These are phyloP conservation scores for Cactoblastis cactorum DNA, from an alignment of 2,888 invertebrate species.

Conservation along the genomic window DNA sequence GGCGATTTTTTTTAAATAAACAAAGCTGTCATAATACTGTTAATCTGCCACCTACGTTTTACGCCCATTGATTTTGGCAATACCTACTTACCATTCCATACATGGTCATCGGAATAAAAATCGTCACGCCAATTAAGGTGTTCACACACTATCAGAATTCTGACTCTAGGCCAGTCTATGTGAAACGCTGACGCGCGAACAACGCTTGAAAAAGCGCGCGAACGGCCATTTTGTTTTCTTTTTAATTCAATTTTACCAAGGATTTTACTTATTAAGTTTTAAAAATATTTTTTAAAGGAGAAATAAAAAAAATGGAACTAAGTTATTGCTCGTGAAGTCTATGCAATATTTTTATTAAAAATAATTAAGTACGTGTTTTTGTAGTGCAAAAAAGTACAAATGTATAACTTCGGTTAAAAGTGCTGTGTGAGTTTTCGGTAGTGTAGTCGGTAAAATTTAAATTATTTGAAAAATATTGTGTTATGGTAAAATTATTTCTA, in stretches of 20 bases:
- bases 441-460: neutral
- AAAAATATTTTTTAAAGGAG: too few relatives aligned
- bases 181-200: neutral
- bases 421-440: neutral
- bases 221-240: neutral
- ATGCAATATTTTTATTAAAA: neutral
- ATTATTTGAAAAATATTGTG: slow-evolving; percentile 2
- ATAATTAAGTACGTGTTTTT: neutral
- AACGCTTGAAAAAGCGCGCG: neutral
- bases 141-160: slow-evolving; percentile 20
- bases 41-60: neutral
- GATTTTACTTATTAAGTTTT: too few relatives aligned
- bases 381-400: neutral
- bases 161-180: neutral
- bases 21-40: neutral
- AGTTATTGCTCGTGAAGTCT: neutral
- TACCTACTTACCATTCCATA: slow-evolving; percentile 10
- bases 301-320: neutral
- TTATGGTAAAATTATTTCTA: neutral
- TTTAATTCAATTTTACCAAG: neutral
- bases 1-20: neutral
- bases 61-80: slow-evolving; percentile 5
- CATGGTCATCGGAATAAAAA: slow-evolving; percentile 17
- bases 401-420: neutral
- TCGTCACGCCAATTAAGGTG: slow-evolving; percentile 40